Evolutionary conservation across 1,140 invertebrate species (phyloP), one percentile per base, ranked within the genome.

Genomic region (Bombus impatiens): DNA sequence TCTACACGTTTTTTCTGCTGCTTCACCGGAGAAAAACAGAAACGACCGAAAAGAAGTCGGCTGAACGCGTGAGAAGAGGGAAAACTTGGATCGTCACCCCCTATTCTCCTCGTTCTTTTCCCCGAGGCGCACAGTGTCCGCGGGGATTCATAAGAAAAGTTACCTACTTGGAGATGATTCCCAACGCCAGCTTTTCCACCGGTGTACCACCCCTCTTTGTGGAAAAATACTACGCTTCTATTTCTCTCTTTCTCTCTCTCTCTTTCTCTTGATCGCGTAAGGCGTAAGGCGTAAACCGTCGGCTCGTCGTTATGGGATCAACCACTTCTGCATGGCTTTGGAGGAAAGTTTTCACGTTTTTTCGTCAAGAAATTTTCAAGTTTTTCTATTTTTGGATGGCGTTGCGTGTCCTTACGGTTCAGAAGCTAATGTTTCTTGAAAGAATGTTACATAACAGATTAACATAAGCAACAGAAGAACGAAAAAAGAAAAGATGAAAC

Each of bases 61-160:
- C 37, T 37, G 44, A 5, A 25, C 13, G n/a, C 32, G 76, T 15
- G 32, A 75, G 12, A 65, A 76, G 32, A 75, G 70, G 62, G 47
- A 74, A 78, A 90, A 90, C 71, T 84, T 47, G 62, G 81, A 82
- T 65, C 75, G 78, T 62, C 62, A 25, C 47, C 76, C 57, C 57
- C 22, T 25, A 62, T 76, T 78, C 47, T 42, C 76, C 75, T 84
- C 68, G 65, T 67, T 84, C 76, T 22, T 80, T 82, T 75, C 62
- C 87, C 74, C 67, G 32, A 28, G 2, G 25, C 53, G 8, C 74
- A 53, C 42, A 40, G 44, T 87, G 87, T 91, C 91, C 90, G 71
- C 72, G 57, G 92, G 91, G 91, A 93, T 91, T 91, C 90, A 89
- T 90, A 88, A 91, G 90, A 91, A 92, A 92, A 92, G 92, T 92